phyloP scores from a whole-genome alignment of 2,797 vertebrate species.

The Phrynocephalus vlangalii region DNA sequence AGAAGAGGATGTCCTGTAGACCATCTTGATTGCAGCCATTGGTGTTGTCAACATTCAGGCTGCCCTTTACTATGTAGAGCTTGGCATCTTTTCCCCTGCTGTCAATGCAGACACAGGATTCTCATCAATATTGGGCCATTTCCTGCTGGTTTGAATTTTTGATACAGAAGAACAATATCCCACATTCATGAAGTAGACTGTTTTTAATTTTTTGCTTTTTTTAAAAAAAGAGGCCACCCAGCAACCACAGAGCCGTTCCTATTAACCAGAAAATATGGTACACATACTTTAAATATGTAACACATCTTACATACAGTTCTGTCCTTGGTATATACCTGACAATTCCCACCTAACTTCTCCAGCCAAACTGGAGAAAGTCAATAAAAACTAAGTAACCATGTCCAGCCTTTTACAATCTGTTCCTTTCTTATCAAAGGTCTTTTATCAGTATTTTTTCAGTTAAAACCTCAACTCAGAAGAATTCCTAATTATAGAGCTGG shows the following conservation, averaged over 20 bases:
- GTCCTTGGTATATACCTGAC: neutral
- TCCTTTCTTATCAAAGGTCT: slow-evolving; percentile 21
- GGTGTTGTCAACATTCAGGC: no score
- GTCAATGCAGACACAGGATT: no score
- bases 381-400: slow-evolving; percentile 12
- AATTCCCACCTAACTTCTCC: neutral
- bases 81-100: no score
- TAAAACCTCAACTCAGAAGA: slow-evolving; percentile 36
- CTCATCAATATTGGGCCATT: no score
- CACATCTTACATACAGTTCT: neutral
- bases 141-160: no score
- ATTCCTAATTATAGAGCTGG: slow-evolving; percentile 50
- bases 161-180: no score
- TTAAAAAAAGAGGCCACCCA: neutral
- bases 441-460: slow-evolving; percentile 39
- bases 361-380: neutral
- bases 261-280: neutral
- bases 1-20: no score
- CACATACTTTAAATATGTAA: neutral
- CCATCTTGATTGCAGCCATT: no score
- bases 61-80: no score
- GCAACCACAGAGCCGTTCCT: neutral
- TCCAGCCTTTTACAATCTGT: slow-evolving; percentile 10
- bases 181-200: no score
- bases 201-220: no score